phyloP scores from a whole-genome alignment of 1,140 invertebrate genomes.

The Lithobius niger region DNA sequence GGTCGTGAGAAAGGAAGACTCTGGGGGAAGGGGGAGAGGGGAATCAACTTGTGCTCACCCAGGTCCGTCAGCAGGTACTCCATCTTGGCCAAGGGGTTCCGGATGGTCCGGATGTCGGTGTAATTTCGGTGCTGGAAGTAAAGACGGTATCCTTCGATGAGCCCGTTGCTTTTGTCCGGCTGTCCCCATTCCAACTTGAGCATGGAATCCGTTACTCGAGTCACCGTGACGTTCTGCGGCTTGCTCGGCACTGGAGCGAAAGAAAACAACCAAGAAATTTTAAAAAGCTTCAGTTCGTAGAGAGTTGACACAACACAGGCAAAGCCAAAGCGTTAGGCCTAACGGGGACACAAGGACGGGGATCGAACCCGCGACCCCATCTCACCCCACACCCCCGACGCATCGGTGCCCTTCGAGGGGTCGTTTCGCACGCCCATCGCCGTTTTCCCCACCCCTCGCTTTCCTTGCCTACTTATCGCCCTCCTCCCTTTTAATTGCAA shows the following conservation, averaged over 20 bases:
- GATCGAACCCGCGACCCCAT: no score
- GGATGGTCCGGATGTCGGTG: conserved; percentile 46
- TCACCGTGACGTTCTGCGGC: conserved; percentile 60
- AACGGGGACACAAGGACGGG: no score
- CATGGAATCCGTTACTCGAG: conserved; percentile 55
- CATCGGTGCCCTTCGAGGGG: no score
- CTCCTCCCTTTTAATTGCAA: no score
- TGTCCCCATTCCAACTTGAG: conserved; percentile 64
- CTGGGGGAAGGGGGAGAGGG: no score
- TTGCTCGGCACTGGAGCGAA: conserved; percentile 56
- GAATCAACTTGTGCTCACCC: conserved; percentile 40
- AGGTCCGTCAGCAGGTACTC: conserved; percentile 32
- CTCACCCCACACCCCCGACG: no score
- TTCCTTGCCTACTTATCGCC: no score
- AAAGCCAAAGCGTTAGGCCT: background rate
- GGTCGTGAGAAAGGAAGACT: no score
- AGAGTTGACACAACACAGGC: background rate
- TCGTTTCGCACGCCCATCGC: no score
- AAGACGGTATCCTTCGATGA: conserved; percentile 52
- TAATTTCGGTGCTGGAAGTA: conserved; percentile 53
- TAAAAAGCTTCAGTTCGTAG: conserved; percentile 5
- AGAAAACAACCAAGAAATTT: conserved; percentile 8
- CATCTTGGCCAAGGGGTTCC: conserved; percentile 29
- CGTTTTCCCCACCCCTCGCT: no score
- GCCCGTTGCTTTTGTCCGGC: conserved; percentile 54